A percentile compares a stretch with the other conserved stretches of the same genome.
Evolutionary conservation across 2,888 invertebrate species (phyloP).

Genomic region (Scaptomyza caliginosa): DNA sequence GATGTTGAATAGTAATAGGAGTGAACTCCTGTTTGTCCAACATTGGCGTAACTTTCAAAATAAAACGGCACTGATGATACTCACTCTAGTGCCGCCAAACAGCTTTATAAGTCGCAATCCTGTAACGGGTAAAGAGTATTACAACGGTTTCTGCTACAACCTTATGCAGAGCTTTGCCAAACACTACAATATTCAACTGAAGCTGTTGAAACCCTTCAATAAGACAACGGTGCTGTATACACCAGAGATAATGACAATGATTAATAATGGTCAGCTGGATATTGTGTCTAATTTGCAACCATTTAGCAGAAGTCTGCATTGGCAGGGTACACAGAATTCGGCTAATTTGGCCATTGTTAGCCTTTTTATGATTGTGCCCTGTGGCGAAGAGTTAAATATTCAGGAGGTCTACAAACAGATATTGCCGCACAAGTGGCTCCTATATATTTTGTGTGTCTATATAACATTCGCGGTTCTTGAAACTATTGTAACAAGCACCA

Average conservation of each 20-base stretch:
- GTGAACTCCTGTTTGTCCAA: constrained; percentile 11
- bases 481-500: background rate
- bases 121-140: constrained; percentile 12
- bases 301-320: accelerated
- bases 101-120: constrained; percentile 18
- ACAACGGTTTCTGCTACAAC: constrained; percentile 12
- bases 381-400: constrained; percentile 26
- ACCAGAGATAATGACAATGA: background rate
- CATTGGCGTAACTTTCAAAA: constrained; percentile 45
- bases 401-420: constrained; percentile 2
- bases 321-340: background rate
- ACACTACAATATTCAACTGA: constrained; percentile 32
- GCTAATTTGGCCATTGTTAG: background rate
- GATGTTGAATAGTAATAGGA: background rate
- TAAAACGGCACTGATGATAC: constrained; percentile 11
- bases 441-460: background rate
- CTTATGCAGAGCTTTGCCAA: constrained; percentile 12
- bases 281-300: constrained; percentile 19
- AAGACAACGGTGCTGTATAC: accelerated
- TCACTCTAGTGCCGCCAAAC: constrained; percentile 11
- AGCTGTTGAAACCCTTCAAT: accelerated
- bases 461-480: constrained; percentile 12
- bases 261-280: constrained; percentile 17
- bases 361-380: constrained; percentile 49
- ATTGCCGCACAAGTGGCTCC: background rate